Evolutionary conservation across 2,797 vertebrate species (phyloP).

Genomic region (Rhinoraja longicauda): DNA sequence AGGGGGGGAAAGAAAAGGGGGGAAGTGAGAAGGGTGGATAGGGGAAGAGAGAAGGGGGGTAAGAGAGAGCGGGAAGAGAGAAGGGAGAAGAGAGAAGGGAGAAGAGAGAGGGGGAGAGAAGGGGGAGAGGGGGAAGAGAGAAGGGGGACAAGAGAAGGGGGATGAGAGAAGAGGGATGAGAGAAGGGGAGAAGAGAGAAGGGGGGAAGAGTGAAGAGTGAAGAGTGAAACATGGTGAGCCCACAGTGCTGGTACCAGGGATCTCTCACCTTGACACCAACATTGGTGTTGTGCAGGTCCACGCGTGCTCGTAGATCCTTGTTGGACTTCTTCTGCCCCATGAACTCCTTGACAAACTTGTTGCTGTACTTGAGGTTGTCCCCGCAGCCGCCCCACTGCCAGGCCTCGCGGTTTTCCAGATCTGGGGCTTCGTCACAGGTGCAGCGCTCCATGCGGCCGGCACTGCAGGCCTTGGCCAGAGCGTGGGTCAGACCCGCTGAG

Average conservation of each 20-base stretch:
- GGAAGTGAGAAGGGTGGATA: no score
- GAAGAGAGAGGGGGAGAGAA: no score
- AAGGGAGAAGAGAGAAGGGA: no score
- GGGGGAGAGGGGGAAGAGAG: no score
- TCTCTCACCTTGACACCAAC: constrained; percentile 88
- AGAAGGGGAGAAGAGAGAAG: no score
- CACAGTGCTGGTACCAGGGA: neutral
- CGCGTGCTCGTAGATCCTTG: constrained; percentile 85
- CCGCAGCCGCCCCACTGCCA: constrained; percentile 99
- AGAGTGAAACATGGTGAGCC: no score
- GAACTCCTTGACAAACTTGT: constrained; percentile 98
- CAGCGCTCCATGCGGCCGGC: constrained; percentile 95
- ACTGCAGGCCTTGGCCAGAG: constrained; percentile 92
- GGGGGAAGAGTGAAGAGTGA: no score
- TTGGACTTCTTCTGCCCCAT: constrained; percentile 82
- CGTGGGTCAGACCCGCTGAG: constrained; percentile 86
- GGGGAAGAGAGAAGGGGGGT: no score
- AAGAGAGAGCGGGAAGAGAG: no score
- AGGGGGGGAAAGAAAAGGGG: no score
- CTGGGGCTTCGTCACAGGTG: constrained; percentile 91
- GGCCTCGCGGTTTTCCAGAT: constrained; percentile 93
- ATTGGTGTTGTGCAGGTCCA: constrained; percentile 96
- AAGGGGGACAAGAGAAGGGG: no score
- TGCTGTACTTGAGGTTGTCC: constrained; percentile 97
- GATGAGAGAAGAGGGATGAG: no score